phyloP scores from a whole-genome alignment of 2,888 invertebrate species.

The Pinctada fucata region DNA sequence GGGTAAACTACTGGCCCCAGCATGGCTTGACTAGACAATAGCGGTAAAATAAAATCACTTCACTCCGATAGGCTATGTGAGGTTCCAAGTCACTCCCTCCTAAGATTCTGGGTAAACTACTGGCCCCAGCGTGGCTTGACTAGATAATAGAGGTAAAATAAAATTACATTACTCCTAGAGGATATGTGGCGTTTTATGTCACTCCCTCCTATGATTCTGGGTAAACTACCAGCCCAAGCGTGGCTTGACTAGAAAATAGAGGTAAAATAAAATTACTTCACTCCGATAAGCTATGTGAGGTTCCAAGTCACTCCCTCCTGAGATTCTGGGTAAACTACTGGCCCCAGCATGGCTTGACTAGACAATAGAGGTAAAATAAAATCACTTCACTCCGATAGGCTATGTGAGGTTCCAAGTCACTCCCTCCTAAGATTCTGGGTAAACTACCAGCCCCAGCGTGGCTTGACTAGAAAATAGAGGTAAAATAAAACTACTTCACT shows the following conservation, averaged over 20 bases:
- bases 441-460: constrained; percentile 57
- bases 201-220: constrained; percentile 69
- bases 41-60: constrained; percentile 60
- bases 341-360: no score
- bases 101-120: constrained; percentile 63
- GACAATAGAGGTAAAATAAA: no score
- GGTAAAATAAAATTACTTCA: no score
- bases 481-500: no score
- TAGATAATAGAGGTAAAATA: no score
- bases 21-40: constrained; percentile 55
- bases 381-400: constrained; percentile 43
- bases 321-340: no score
- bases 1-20: constrained; percentile 58
- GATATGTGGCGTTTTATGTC: constrained; percentile 59
- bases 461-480: no score
- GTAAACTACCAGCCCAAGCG: no score
- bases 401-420: no score
- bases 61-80: constrained; percentile 50
- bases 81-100: constrained; percentile 67
- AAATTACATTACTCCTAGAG: constrained; percentile 55
- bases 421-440: constrained; percentile 54
- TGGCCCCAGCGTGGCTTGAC: constrained; percentile 54
- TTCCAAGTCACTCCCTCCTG: no score
- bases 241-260: no score
- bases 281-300: no score